Evolutionary conservation across 2,888 invertebrate genomes (phyloP).

Genomic region (Timandra comae): DNA sequence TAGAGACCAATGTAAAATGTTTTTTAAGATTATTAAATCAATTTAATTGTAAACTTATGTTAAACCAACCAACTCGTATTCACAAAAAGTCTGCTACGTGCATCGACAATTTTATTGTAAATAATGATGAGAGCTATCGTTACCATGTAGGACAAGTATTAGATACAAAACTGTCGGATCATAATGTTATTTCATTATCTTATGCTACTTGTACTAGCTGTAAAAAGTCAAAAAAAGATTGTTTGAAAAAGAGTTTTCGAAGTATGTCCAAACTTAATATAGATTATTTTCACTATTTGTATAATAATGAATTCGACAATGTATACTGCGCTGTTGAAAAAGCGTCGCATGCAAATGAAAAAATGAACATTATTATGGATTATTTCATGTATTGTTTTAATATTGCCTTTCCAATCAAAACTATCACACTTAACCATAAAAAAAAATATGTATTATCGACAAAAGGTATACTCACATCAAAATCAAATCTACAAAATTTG

Average conservation of each 20-base stretch:
- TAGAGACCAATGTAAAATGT: not conserved
- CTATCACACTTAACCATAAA: not conserved
- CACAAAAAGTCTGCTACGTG: not conserved
- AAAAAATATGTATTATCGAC: not conserved
- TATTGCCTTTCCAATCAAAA: not conserved
- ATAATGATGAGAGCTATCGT: not conserved
- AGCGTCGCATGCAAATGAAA: not conserved
- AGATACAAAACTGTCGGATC: not conserved
- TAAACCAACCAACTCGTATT: constrained; percentile 1
- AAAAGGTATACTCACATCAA: constrained; percentile 1
- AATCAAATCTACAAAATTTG: constrained; percentile 1
- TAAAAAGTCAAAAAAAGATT: not conserved
- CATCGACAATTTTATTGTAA: constrained; percentile 3
- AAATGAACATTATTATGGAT: constrained; percentile 1
- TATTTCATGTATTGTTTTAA: not conserved
- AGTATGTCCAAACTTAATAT: not conserved
- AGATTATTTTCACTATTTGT: constrained; percentile 1
- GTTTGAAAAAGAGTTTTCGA: not conserved
- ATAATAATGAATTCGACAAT: not conserved
- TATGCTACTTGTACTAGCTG: not conserved
- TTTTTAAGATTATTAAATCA: not conserved
- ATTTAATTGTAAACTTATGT: not conserved
- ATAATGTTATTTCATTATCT: constrained; percentile 1
- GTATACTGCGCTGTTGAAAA: not conserved
- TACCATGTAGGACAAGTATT: not conserved